phyloP scores from a whole-genome alignment of 2,888 invertebrate species.

The Lysandra bellargus region DNA sequence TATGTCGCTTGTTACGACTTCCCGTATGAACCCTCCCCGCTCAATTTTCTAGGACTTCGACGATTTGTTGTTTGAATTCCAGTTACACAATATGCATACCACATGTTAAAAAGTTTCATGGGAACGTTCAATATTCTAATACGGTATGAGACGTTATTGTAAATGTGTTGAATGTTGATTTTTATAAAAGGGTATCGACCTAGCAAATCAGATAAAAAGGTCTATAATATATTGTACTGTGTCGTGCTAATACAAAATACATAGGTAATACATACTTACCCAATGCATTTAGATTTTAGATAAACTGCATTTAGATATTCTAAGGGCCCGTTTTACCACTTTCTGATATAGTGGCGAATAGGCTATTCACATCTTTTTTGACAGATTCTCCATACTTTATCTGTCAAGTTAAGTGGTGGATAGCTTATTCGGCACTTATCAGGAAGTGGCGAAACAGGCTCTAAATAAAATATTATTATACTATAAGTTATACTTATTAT shows the following conservation, averaged over 20 bases:
- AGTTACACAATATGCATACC: conserved; percentile 13
- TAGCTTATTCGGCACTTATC: too few relatives aligned
- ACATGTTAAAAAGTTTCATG: conserved; percentile 19
- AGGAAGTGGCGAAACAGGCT: too few relatives aligned
- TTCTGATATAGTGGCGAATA: too few relatives aligned
- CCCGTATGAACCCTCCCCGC: conserved; percentile 2
- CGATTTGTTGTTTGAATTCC: not conserved
- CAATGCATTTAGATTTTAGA: too few relatives aligned
- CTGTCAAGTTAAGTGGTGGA: too few relatives aligned
- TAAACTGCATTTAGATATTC: too few relatives aligned
- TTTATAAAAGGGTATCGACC: not conserved
- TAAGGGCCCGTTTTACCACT: too few relatives aligned
- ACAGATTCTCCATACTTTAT: too few relatives aligned
- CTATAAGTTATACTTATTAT: too few relatives aligned
- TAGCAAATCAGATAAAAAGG: not conserved
- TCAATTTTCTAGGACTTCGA: not conserved
- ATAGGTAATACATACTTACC: not conserved
- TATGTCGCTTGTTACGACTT: not conserved
- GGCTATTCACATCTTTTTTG: too few relatives aligned
- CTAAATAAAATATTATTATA: not conserved
- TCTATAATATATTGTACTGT: not conserved
- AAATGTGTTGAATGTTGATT: not conserved
- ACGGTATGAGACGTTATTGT: not conserved
- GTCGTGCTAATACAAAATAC: not conserved
- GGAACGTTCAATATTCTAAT: conserved; percentile 24